Base-by-base conservation (phyloP, 2,888 invertebrate genomes). In the Hybos culiciformis region DNA sequence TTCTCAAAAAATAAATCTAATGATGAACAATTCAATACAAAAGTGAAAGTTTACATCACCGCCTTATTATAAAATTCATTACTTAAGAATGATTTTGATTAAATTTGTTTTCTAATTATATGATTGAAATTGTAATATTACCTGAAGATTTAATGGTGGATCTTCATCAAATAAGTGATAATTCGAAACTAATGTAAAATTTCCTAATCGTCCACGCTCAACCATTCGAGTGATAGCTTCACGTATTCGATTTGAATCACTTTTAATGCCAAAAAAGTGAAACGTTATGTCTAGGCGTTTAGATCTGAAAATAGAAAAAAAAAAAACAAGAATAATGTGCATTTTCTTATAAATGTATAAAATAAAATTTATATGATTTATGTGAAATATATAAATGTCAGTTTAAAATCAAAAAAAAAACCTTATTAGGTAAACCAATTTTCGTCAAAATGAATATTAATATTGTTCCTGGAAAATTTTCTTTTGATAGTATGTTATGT, bases 101-200 rank as follows among this genome's bases (percentile, higher is more conserved):
- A 24, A 14, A 31, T 31, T 14, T 5, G 3, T 26, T 26, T 26
- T 5, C 26, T 12, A 5, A 12, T 26, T 26, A 26, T 14, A 32
- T 32, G n/a, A 8, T 15, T 14, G 8, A 14, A 32, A 9, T 6
- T 17, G n/a, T 20, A 1, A 23, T 53, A 53, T 70, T 57, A 83
- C 84, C 70, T 82, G 74, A 48, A 83, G 66, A 52, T 74, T 73
- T 1, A 83, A 66, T 1, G 80, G 76, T 2, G 83, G 81, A 52
- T 82, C 80, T 66, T 79, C 80, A 46, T 78, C 75, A 49, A 83
- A 78, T 43, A 77, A 73, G 53, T 80, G 72, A 53, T 77, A 75
- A 45, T 80, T 77, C 1, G 81, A 76, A 21, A 74, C 72, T 39
- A 78, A 60, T 29, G 74, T 72, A 45, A 77, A 68, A 53, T 77